Percentiles rank a stretch among this genome's conserved stretches.
These are phyloP conservation scores for Alcedo quadribrachys DNA, from an alignment of 2,797 vertebrate genomes.

Conservation along the genomic window DNA sequence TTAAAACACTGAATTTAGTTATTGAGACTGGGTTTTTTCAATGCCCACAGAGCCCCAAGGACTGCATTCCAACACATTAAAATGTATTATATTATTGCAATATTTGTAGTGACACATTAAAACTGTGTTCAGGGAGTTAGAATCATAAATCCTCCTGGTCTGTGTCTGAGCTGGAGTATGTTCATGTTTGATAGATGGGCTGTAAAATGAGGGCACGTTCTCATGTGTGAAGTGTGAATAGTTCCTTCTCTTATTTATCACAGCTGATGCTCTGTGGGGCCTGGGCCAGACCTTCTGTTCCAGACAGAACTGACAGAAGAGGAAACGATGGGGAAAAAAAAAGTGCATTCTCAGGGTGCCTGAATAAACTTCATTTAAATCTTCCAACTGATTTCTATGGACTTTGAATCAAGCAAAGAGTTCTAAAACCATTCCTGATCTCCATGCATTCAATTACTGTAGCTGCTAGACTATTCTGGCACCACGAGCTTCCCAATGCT, in stretches of 20 bases:
- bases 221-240: slow-evolving; percentile 45
- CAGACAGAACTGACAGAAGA: neutral
- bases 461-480: neutral
- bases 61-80: slow-evolving; percentile 44
- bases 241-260: slow-evolving; percentile 42
- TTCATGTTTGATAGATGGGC: slow-evolving; percentile 54
- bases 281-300: neutral
- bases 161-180: neutral
- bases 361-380: slow-evolving; percentile 5
- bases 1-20: neutral
- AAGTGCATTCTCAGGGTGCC: neutral
- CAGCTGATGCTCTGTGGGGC: neutral
- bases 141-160: slow-evolving; percentile 47
- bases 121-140: slow-evolving; percentile 31
- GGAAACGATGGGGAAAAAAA: neutral
- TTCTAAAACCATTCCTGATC: neutral
- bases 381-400: neutral
- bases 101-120: slow-evolving; percentile 56
- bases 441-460: neutral
- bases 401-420: neutral
- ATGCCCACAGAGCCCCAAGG: neutral
- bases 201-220: slow-evolving; percentile 55
- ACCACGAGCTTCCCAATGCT: neutral
- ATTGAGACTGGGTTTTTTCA: neutral
- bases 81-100: slow-evolving; percentile 46